Percentiles rank a stretch among this genome's conserved stretches.
These are phyloP conservation scores for Xylophagus ater DNA, from an alignment of 2,888 invertebrate genomes.

Conservation along the genomic window DNA sequence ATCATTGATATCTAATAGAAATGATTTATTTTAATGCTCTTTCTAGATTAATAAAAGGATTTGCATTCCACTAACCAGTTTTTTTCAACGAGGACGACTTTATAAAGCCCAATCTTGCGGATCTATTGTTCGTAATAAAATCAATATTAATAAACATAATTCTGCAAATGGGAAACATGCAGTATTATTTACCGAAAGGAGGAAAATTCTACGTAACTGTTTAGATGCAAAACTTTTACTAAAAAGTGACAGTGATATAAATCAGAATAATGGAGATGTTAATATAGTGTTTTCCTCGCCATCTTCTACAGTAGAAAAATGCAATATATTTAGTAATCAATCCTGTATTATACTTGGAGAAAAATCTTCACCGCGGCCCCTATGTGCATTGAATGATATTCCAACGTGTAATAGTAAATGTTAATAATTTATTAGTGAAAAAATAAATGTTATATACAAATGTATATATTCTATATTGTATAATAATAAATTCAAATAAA, in stretches of 20 bases:
- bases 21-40: too few species aligned
- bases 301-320: slow-evolving; percentile 10
- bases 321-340: slow-evolving; percentile 6
- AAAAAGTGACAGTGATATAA: slow-evolving; percentile 21
- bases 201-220: slow-evolving; percentile 19
- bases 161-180: slow-evolving; percentile 12
- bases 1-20: too few species aligned
- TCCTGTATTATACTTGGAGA: slow-evolving; percentile 7
- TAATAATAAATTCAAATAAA: too few species aligned
- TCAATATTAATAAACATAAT: slow-evolving; percentile 20
- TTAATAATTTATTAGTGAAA: slow-evolving; percentile 14
- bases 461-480: too few species aligned
- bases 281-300: slow-evolving; percentile 1
- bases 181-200: slow-evolving; percentile 19
- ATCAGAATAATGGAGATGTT: slow-evolving; percentile 18
- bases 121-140: slow-evolving; percentile 45
- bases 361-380: slow-evolving; percentile 15
- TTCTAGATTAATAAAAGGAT: slow-evolving; percentile 52
- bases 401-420: slow-evolving; percentile 21
- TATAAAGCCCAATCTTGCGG: slow-evolving; percentile 55
- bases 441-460: too few species aligned
- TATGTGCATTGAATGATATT: slow-evolving; percentile 17
- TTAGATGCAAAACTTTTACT: slow-evolving; percentile 18
- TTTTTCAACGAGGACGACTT: slow-evolving; percentile 44
- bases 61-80: slow-evolving; percentile 48